Conservation (phyloP, 2,797 vertebrate species). For the Coreius guichenoti region DNA sequence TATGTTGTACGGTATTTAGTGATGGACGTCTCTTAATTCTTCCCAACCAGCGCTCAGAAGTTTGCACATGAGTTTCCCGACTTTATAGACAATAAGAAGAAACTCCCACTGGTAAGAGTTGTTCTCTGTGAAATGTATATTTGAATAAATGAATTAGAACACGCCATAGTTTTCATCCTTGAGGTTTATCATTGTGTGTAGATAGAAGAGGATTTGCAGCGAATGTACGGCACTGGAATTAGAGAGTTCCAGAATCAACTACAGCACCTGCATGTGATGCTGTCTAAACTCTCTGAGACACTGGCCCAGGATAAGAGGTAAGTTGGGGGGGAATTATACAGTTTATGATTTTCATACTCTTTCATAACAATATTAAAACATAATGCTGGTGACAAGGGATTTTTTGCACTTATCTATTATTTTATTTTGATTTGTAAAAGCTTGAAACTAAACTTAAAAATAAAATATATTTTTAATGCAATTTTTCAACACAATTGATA, state of each 20-base stretch:
- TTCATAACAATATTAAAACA: neutral
- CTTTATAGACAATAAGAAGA: slow-evolving; percentile 65
- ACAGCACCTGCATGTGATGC: slow-evolving; percentile 75
- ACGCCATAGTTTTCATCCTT: neutral
- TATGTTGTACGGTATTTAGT: neutral
- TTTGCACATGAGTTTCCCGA: slow-evolving; percentile 62
- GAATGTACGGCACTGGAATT: slow-evolving; percentile 76
- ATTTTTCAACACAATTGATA: too few relatives aligned
- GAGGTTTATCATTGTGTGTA: slow-evolving; percentile 59
- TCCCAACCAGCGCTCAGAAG: slow-evolving; percentile 59
- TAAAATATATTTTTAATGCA: too few relatives aligned
- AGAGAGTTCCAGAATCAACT: slow-evolving; percentile 79
- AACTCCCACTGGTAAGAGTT: slow-evolving; percentile 73
- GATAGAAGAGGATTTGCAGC: slow-evolving; percentile 81
- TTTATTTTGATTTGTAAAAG: neutral
- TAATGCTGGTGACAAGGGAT: neutral
- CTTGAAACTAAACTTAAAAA: neutral
- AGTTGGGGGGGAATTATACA: neutral
- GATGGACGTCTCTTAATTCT: neutral
- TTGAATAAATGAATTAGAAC: neutral
- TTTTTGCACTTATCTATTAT: neutral
- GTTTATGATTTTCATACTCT: neutral
- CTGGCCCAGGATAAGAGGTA: slow-evolving; percentile 78
- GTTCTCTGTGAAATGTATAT: neutral
- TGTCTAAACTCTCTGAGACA: slow-evolving; percentile 73